These are phyloP conservation scores for Tonatia bakeri DNA, from an alignment of 2,113 vertebrate species.

Conservation along the genomic window DNA sequence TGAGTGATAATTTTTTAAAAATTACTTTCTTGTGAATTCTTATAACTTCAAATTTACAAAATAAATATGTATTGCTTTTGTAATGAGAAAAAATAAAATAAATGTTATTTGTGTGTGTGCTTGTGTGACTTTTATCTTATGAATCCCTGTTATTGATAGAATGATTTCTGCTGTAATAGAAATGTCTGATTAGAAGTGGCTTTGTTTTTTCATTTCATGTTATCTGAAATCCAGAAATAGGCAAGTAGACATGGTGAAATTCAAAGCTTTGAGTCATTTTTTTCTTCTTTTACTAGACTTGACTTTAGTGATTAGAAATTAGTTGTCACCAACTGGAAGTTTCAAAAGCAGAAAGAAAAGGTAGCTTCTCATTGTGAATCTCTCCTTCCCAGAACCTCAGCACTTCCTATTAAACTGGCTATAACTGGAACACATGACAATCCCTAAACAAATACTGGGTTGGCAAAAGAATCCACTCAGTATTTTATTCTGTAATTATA, in stretches of 20 bases:
- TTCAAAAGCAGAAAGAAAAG: not conserved
- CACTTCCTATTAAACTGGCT: not conserved
- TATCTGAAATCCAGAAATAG: not conserved
- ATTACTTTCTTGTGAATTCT: conserved; percentile 41
- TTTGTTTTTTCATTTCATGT: not conserved
- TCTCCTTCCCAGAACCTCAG: not conserved
- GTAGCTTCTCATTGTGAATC: not conserved
- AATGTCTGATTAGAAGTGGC: not conserved
- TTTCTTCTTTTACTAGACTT: not conserved
- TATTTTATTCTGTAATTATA: too few species aligned
- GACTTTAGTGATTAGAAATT: not conserved
- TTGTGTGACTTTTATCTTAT: not conserved
- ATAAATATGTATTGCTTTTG: not conserved
- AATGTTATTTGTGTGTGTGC: not conserved
- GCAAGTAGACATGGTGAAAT: not conserved
- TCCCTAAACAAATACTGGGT: not conserved
- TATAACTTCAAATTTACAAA: conserved; percentile 6
- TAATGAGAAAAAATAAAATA: conserved; percentile 1
- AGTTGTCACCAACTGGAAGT: not conserved
- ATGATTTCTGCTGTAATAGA: not conserved
- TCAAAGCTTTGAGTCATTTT: not conserved
- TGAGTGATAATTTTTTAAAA: not conserved
- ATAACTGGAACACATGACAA: not conserved
- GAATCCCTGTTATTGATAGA: not conserved
- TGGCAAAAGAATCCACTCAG: too few species aligned